Conservation (phyloP, 1,140 invertebrate species). For the Trichoplusia ni region DNA sequence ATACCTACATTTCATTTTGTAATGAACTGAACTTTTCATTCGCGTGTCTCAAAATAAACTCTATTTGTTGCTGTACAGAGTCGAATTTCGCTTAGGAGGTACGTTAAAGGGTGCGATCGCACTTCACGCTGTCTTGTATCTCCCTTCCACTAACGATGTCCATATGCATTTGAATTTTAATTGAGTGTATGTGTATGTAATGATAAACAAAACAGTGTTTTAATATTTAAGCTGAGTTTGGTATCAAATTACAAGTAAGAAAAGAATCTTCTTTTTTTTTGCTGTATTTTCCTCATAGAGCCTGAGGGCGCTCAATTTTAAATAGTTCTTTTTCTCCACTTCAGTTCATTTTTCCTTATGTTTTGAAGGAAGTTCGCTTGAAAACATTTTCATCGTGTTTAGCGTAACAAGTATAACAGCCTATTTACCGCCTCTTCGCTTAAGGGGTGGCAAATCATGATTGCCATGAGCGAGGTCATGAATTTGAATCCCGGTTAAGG, state of each 20-base stretch:
- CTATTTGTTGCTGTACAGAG: slow-evolving; percentile 29
- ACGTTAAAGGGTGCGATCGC: slow-evolving; percentile 48
- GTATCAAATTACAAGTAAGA: background rate
- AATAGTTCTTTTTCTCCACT: background rate
- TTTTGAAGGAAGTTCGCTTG: background rate
- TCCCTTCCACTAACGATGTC: slow-evolving; percentile 46
- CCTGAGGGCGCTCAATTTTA: background rate
- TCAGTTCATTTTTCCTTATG: background rate
- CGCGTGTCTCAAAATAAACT: slow-evolving; percentile 6
- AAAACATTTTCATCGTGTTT: slow-evolving; percentile 5
- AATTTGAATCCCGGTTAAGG: too few species aligned
- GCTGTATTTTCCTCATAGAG: background rate
- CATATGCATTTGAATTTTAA: slow-evolving; percentile 62
- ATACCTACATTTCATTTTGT: slow-evolving; percentile 69
- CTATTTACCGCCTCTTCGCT: slow-evolving; percentile 1
- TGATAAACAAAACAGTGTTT: slow-evolving; percentile 9
- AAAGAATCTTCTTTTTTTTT: background rate
- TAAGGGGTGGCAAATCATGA: background rate
- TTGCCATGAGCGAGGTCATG: too few species aligned
- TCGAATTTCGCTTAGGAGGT: slow-evolving; percentile 27
- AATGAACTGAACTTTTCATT: slow-evolving; percentile 59
- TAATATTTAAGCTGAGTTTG: background rate
- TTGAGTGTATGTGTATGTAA: slow-evolving; percentile 18
- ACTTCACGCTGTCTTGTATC: slow-evolving; percentile 55
- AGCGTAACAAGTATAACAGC: background rate